Conservation (phyloP, 2,113 vertebrate species). For the Onychostoma macrolepis region DNA sequence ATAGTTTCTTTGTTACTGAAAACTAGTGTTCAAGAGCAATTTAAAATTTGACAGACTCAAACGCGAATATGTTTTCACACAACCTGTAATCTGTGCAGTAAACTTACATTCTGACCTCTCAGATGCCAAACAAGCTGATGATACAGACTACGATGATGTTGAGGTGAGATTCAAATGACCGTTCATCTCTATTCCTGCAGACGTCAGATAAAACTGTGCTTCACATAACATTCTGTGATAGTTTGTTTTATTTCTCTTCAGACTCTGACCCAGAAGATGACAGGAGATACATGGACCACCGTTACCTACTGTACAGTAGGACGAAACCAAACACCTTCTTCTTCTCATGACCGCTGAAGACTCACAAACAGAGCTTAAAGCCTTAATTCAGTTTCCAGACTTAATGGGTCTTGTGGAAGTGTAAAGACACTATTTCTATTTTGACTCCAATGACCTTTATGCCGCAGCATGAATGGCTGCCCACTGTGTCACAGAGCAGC, state of each 20-base stretch:
- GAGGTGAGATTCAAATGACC: constrained; percentile 9
- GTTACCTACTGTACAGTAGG: background rate
- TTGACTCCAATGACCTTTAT: too few relatives aligned
- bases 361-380: background rate
- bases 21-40: too few relatives aligned
- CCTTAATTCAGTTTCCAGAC: too few relatives aligned
- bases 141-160: constrained; percentile 3
- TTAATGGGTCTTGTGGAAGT: too few relatives aligned
- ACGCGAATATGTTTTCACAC: background rate
- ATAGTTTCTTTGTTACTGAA: background rate
- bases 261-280: background rate
- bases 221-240: background rate
- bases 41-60: background rate
- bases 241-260: background rate
- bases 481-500: too few relatives aligned
- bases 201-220: background rate
- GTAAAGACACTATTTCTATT: too few relatives aligned
- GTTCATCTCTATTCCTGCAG: background rate
- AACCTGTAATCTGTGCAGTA: background rate
- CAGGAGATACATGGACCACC: background rate
- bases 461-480: too few relatives aligned
- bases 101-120: background rate
- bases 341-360: background rate
- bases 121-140: background rate
- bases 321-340: background rate